Percentiles rank a stretch among this genome's conserved stretches.
These are phyloP conservation scores for Galeruca laticollis DNA, from an alignment of 2,888 invertebrate species.

Conservation along the genomic window DNA sequence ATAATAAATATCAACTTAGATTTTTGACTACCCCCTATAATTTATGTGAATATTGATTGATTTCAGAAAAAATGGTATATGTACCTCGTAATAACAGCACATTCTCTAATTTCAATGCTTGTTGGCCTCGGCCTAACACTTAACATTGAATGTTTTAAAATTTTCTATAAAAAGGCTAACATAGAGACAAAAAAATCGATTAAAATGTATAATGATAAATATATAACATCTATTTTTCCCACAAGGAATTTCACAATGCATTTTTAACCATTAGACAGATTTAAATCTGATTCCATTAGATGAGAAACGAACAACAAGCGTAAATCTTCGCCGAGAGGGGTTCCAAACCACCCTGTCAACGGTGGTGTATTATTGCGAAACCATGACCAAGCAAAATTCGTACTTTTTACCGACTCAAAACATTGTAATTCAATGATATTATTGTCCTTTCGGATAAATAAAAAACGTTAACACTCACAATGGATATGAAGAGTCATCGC, in stretches of 20 bases:
- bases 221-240: slow-evolving; percentile 41
- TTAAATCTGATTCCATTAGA: slow-evolving; percentile 59
- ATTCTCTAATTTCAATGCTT: too few species aligned
- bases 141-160: too few species aligned
- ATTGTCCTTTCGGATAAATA: slow-evolving; percentile 66
- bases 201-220: slow-evolving; percentile 19
- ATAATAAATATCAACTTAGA: slow-evolving; percentile 28
- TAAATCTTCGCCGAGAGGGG: slow-evolving; percentile 47
- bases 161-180: too few species aligned
- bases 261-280: slow-evolving; percentile 59
- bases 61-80: too few species aligned
- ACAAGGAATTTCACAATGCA: slow-evolving; percentile 51
- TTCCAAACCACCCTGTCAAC: slow-evolving; percentile 59
- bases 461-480: slow-evolving; percentile 60
- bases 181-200: slow-evolving; percentile 22
- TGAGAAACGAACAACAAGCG: slow-evolving; percentile 43
- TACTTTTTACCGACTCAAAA: slow-evolving; percentile 62
- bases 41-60: too few species aligned
- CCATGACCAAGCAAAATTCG: slow-evolving; percentile 62
- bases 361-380: slow-evolving; percentile 63
- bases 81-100: too few species aligned
- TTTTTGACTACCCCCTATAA: too few species aligned
- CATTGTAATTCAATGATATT: slow-evolving; percentile 66
- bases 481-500: slow-evolving; percentile 61
- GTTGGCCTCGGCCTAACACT: too few species aligned